A percentile compares a stretch with the other conserved stretches of the same genome.
These are phyloP conservation scores for Spisula subtruncata DNA, from an alignment of 2,888 invertebrate genomes.

Conservation along the genomic window DNA sequence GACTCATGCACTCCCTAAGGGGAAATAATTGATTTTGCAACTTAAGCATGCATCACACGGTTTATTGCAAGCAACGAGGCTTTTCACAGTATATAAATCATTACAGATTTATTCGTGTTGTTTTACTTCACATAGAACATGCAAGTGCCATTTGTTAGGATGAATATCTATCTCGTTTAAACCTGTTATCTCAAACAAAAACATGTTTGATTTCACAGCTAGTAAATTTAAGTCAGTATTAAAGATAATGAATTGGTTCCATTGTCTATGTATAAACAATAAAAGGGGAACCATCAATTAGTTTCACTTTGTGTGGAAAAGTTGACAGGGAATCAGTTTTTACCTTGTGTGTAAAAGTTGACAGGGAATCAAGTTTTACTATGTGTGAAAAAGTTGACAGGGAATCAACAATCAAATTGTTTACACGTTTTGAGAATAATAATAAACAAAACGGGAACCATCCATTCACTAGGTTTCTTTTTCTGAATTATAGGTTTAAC, in stretches of 20 bases:
- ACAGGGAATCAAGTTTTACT: no score
- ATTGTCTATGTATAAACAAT: no score
- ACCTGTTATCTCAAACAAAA: slow-evolving; percentile 2
- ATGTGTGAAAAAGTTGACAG: no score
- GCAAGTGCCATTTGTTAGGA: background rate
- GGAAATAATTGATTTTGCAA: slow-evolving; percentile 22
- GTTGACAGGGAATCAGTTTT: no score
- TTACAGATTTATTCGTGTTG: background rate
- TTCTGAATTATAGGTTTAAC: no score
- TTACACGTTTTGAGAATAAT: no score
- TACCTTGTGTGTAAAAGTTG: no score
- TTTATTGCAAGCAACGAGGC: background rate
- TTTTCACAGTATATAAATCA: slow-evolving; percentile 15
- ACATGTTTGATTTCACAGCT: background rate
- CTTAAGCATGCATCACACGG: slow-evolving; percentile 5
- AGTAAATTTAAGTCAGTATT: background rate
- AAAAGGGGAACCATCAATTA: no score
- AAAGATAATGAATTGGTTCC: background rate
- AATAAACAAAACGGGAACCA: no score
- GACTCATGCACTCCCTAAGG: slow-evolving; percentile 32
- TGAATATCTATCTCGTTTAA: background rate
- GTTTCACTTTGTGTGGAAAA: no score
- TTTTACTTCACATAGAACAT: background rate
- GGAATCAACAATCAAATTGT: no score
- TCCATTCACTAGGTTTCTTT: no score